Base-by-base conservation (phyloP, 2,888 invertebrate genomes). In the Amphipyra tragopoginis region DNA sequence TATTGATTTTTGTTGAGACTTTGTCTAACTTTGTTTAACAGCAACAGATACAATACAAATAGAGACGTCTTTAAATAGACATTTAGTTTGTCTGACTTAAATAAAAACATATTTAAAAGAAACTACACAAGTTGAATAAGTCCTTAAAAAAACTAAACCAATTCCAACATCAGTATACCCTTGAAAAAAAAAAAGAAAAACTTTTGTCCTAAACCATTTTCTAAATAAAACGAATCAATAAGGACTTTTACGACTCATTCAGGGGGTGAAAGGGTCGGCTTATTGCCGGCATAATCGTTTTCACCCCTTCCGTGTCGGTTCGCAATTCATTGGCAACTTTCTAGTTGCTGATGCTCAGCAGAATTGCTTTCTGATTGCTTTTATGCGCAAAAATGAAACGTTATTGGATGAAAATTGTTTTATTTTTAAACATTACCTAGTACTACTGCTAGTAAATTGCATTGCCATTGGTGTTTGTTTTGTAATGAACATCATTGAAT, bases 351-450 rank as follows among this genome's bases (percentile, higher is more conserved):
- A 59, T 70, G 50, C 56, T 77, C 72, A 55, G 34, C 52, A 36
- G 64, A 72, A 79, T 79, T 77, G 70, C 70, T 79, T 67, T 67
- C 62, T 77, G 78, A 78, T 78, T 79, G 77, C 77, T 77, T 77
- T 77, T 60, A 66, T 59, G 70, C 21, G 54, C 54, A 42, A 47
- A 67, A 73, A 63, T 73, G 42, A 59, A 66, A 70, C 57, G 45
- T 44, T 55, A 52, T 57, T 47, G 29, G 43, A 57, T 57, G 29
- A 47, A 44, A 68, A 51, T 49, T 33, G 56, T 36, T 36, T 59
- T 55, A 55, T 52, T 63, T 61, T 52, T 34, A n/a, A 57, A 61
- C 40, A 52, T 15, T 15, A 42, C 34, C 39, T 34, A n/a, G n/a
- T n/a, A 13, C 21, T 39, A 14, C 13, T 29, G 8, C 15, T 49